Base-by-base conservation (phyloP, 2,113 vertebrate species). In the Neolamprologus cancellatus region DNA sequence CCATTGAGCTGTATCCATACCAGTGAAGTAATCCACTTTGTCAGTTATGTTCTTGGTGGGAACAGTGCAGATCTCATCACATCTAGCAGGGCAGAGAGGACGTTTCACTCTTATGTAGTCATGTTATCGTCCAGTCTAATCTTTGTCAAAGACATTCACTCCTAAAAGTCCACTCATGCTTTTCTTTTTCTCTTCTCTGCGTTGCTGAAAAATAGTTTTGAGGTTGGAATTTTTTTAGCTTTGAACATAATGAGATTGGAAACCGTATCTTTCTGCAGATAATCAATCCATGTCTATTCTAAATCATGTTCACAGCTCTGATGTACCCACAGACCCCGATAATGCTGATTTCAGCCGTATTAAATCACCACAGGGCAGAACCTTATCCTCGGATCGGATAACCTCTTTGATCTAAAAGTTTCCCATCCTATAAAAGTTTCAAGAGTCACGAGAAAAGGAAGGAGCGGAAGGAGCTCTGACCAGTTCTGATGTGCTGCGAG, bases 301-400 rank as follows among this genome's bases (percentile, higher is more conserved):
- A 89, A 93, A 86, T 91, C 84, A 85, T 88, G 82, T 89, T 88
- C 82, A 61, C 87, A 84, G 61, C 87, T 87, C 36, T 78, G 66
- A 92, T 90, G 66, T 84, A 78, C 89, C 84, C 57, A 39, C 87
- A 85, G 87, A 78, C 13, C 44, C 20, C 2, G 4, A 87, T 78
- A 86, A 79, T 90, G 91, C 90, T 83, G 88, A 89, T 87, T 87
- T 90, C 86, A 89, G 79, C 61, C 48, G 20, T 82, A 91, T 88
- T 87, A 57, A 84, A 86, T 93, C 83, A 90, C 89, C 39, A 76
- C 32, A 30, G 86, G 74, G 41, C 54, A 87, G 81, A 80, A 82
- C 39, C 39, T 55, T 69, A 81, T 83, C 59, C 44, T 55, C 10
- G 14, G 88, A 57, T 78, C 54, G 66, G 34, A 53, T 79, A 55